Evolutionary conservation across 92 coral and sea anemone genomes (phyloP), one percentile per base, ranked within the genome.

Genomic region (Palythoa caribaeorum): DNA sequence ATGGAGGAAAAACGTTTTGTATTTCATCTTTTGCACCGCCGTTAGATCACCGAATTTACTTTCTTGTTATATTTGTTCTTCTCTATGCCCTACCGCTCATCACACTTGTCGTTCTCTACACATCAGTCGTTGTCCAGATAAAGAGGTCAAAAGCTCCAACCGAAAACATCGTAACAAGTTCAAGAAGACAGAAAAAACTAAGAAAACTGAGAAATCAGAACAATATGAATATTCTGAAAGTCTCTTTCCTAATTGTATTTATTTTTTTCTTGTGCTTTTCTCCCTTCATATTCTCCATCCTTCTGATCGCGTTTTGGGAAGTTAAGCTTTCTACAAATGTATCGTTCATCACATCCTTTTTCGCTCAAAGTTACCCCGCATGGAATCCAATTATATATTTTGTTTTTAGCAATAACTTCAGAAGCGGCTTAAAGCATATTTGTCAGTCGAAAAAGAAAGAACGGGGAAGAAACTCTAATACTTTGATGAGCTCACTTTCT

Each of bases 231-330:
- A 76, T 90, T 73, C 79, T 90, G 6, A 90, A 81, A 80, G 74
- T 90, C 90, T 78, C 93, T 38, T 57, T 87, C 48, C 39, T 87
- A 1, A 40, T 90, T 37, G 90, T 90, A 14, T 52, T 90, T 28
- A 40, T 76, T 0, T 90, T 90, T 57, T 90, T 90, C n/a, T 12
- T 90, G 17, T 90, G 93, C 54, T 90, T 90, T 90, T 90, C 87
- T 54, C 93, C 93, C 9, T 19, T 90, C 12, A 85, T 80, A 2
- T 79, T 71, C 15, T 57, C 80, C 0, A 54, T 83, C 1, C 38
- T 38, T n/a, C 60, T 9, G 3, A 0, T 3, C n/a, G 0, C 60
- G 3, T 79, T 79, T 19, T 16, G 20, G 14, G 6, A 16, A 40
- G 2, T 6, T 36, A 36, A 28, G 3, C 10, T 60, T 39, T 62